Evolutionary conservation across 23 tunicate species (phyloP).

Genomic region (Pegea sp.): DNA sequence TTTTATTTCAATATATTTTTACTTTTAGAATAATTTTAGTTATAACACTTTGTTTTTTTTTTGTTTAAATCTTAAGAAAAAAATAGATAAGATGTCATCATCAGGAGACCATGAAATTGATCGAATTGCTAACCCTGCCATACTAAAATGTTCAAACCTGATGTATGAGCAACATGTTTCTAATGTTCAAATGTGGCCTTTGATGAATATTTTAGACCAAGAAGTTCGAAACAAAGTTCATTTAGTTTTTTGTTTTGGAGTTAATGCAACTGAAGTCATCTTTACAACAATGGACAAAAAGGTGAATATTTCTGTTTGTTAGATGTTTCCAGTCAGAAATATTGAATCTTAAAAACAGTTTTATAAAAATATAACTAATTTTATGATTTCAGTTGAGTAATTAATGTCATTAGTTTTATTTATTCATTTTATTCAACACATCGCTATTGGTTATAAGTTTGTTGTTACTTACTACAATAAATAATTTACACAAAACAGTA

Average conservation of each 20-base stretch:
- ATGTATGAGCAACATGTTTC: background rate
- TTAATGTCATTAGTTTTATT: no score
- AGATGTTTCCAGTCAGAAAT: background rate
- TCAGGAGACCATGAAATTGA: no score
- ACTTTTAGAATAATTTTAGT: no score
- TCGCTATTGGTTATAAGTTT: no score
- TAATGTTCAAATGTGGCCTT: conserved; percentile 57
- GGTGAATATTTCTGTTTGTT: conserved; percentile 7
- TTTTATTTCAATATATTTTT: no score
- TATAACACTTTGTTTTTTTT: no score
- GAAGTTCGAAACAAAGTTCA: conserved; percentile 20
- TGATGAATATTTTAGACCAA: conserved; percentile 19
- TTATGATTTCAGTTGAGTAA: conserved; percentile 1
- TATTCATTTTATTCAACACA: background rate
- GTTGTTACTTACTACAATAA: no score
- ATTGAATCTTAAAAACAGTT: background rate
- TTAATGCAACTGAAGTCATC: conserved; percentile 50
- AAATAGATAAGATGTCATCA: no score
- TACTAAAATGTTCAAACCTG: no score
- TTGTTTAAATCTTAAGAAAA: no score
- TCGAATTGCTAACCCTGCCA: no score
- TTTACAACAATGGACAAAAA: conserved; percentile 55
- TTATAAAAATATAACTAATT: background rate
- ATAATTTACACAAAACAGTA: background rate
- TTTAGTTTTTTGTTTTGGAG: conserved; percentile 49